Evolutionary conservation across 2,888 invertebrate genomes (phyloP).

Genomic region (Bruchidius siliquastri): DNA sequence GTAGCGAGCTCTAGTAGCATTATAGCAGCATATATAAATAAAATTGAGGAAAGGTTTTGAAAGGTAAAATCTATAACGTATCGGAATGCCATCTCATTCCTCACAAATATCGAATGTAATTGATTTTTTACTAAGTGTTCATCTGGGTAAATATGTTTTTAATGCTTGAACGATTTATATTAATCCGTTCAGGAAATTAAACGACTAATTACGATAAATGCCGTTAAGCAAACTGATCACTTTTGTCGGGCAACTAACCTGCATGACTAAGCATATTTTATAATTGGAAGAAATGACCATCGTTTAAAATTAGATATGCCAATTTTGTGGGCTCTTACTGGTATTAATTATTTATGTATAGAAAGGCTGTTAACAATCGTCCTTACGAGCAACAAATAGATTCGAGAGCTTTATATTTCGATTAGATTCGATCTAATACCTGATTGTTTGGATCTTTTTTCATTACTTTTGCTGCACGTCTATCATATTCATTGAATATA

Average conservation of each 20-base stretch:
- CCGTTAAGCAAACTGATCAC: neutral
- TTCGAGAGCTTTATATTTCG: neutral
- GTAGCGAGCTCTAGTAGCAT: too few species aligned
- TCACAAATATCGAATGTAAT: neutral
- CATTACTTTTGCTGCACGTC: neutral
- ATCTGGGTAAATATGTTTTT: neutral
- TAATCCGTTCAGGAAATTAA: neutral
- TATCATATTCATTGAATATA: neutral
- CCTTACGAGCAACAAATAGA: neutral
- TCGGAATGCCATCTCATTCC: too few species aligned
- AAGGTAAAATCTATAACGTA: too few species aligned
- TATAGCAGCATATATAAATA: too few species aligned
- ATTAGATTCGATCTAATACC: neutral
- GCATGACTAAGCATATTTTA: neutral
- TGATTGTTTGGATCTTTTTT: neutral
- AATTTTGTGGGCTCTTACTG: neutral
- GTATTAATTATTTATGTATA: neutral
- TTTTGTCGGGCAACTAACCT: neutral
- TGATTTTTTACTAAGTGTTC: neutral
- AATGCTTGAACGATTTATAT: neutral
- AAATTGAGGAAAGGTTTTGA: too few species aligned
- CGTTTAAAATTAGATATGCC: neutral
- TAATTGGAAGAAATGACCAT: neutral
- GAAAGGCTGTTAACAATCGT: neutral
- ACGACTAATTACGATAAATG: neutral